phyloP scores from a whole-genome alignment of 2,888 invertebrate genomes.

The Melinaea marsaeus region DNA sequence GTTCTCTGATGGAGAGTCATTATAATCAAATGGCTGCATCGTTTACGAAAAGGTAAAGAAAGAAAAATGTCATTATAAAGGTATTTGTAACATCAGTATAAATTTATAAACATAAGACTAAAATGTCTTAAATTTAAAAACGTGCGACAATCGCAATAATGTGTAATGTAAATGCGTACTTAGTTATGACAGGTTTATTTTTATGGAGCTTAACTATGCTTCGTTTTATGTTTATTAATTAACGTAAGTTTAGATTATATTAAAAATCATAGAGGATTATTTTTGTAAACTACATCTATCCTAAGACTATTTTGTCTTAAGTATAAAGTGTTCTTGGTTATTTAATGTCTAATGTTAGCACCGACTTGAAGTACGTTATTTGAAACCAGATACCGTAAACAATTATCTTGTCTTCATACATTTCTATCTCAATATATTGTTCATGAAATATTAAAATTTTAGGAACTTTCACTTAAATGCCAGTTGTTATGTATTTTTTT shows the following conservation, averaged over 20 bases:
- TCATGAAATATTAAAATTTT: slow-evolving; percentile 2
- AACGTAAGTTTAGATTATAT: too few species aligned
- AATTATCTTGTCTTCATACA: slow-evolving; percentile 21
- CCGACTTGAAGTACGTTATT: slow-evolving; percentile 12
- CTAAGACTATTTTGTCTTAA: neutral
- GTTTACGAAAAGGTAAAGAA: slow-evolving; percentile 36
- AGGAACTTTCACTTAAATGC: slow-evolving; percentile 6
- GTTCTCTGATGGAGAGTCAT: slow-evolving; percentile 41
- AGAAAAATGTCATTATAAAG: slow-evolving; percentile 32
- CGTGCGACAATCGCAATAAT: too few species aligned
- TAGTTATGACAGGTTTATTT: too few species aligned
- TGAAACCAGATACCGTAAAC: slow-evolving; percentile 25
- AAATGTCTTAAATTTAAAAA: neutral
- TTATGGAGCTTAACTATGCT: too few species aligned
- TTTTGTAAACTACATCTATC: neutral
- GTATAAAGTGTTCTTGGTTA: neutral
- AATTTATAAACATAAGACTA: neutral
- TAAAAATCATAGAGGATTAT: neutral
- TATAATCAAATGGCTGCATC: slow-evolving; percentile 43
- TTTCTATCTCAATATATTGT: slow-evolving; percentile 12
- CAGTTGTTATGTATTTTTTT: slow-evolving; percentile 4
- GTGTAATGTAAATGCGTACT: too few species aligned
- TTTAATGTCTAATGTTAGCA: slow-evolving; percentile 1
- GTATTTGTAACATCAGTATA: slow-evolving; percentile 8
- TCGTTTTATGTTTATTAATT: too few species aligned